phyloP scores from a whole-genome alignment of 1,140 invertebrate species.

The Brachystomella parvula region DNA sequence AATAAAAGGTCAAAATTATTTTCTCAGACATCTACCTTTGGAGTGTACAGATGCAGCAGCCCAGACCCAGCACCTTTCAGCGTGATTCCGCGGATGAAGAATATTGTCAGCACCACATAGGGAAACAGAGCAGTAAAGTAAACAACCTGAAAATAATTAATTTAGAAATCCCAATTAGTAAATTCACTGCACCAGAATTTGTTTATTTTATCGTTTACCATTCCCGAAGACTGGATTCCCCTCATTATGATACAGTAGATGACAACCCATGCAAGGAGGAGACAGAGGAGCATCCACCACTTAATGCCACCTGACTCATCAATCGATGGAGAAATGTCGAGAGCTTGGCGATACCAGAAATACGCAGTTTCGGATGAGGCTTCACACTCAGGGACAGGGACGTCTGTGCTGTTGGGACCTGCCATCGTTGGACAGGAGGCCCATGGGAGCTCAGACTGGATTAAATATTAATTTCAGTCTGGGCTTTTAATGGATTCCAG shows the following conservation, averaged over 20 bases:
- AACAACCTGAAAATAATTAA: slow-evolving; percentile 61
- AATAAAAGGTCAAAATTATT: not conserved
- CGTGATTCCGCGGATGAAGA: slow-evolving; percentile 85
- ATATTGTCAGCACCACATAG: slow-evolving; percentile 88
- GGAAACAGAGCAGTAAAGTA: slow-evolving; percentile 95
- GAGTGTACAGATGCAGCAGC: slow-evolving; percentile 82
- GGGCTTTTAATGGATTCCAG: too few species aligned
- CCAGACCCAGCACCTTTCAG: slow-evolving; percentile 80
- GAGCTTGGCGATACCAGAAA: slow-evolving; percentile 78
- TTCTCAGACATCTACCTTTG: slow-evolving; percentile 56
- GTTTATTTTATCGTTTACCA: slow-evolving; percentile 54
- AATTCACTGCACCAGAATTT: not conserved
- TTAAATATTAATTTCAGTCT: too few species aligned
- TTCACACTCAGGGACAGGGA: slow-evolving; percentile 61
- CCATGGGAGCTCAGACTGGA: slow-evolving; percentile 72
- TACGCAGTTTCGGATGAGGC: slow-evolving; percentile 76
- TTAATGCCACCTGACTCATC: slow-evolving; percentile 59
- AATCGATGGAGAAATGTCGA: slow-evolving; percentile 75
- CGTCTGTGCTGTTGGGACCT: slow-evolving; percentile 39
- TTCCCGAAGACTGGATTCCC: slow-evolving; percentile 94
- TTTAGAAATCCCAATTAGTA: slow-evolving; percentile 1
- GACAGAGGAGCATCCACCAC: slow-evolving; percentile 89
- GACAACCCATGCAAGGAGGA: slow-evolving; percentile 85
- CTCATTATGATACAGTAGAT: slow-evolving; percentile 97
- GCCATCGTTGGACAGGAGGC: slow-evolving; percentile 57